These are phyloP conservation scores for Stigmatopora argus DNA, from an alignment of 2,113 vertebrate genomes.

Conservation along the genomic window DNA sequence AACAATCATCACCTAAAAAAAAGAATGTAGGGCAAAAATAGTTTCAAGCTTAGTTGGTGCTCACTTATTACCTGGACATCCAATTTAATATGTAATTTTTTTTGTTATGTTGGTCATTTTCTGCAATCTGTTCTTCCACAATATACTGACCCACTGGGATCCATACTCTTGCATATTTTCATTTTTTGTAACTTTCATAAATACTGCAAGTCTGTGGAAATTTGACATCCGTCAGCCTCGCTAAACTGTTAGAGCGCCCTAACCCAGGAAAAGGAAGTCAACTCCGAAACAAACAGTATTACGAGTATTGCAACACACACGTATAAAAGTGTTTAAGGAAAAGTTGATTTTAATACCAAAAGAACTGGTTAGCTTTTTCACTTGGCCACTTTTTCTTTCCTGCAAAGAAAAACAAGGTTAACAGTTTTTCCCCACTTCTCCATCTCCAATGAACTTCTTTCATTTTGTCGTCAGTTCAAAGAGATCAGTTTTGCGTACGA, in stretches of 20 bases:
- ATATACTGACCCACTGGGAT: neutral
- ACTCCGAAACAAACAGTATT: neutral
- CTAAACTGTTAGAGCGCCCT: neutral
- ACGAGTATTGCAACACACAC: neutral
- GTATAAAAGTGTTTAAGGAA: too few species aligned
- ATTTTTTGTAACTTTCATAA: neutral
- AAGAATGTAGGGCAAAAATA: too few species aligned
- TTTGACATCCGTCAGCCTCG: neutral
- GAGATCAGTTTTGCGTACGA: slow-evolving; percentile 99
- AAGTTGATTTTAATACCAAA: too few species aligned
- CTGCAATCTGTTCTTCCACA: neutral
- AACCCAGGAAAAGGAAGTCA: neutral
- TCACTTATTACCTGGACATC: neutral
- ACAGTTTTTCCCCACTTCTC: too few species aligned
- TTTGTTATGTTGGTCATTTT: neutral
- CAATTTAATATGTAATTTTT: neutral
- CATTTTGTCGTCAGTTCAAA: slow-evolving; percentile 80
- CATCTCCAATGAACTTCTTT: neutral
- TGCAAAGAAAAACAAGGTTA: too few species aligned
- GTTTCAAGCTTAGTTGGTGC: too few species aligned
- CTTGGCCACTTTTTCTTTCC: too few species aligned
- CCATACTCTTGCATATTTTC: too few species aligned
- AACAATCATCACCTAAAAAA: too few species aligned
- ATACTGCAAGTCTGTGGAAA: too few species aligned
- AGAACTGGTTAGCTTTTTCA: too few species aligned